These are phyloP conservation scores for Lucifuga dentata DNA, from an alignment of 2,113 vertebrate species.

Conservation along the genomic window DNA sequence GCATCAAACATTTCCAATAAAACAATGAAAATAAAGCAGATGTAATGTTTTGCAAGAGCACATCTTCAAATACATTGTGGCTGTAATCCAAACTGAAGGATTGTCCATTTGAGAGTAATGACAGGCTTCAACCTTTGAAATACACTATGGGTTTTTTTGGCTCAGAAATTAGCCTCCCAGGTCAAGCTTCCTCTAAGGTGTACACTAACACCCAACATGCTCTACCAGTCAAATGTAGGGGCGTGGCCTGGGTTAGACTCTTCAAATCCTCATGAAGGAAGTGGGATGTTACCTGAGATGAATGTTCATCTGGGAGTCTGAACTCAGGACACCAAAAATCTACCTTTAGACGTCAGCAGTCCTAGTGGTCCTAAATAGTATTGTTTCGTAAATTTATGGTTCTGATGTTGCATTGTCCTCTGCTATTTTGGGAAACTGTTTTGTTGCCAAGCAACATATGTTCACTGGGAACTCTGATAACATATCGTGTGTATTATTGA, in stretches of 20 bases:
- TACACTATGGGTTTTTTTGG: constrained; percentile 4
- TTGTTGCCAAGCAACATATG: constrained; percentile 62
- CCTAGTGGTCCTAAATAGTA: constrained; percentile 6
- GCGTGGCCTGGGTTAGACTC: too few relatives aligned
- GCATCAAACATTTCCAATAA: background rate
- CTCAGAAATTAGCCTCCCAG: background rate
- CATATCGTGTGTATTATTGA: constrained; percentile 7
- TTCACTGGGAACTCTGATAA: constrained; percentile 12
- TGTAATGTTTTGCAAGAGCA: background rate
- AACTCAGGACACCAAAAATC: background rate
- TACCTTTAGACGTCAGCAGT: background rate
- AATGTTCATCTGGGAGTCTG: constrained; percentile 2
- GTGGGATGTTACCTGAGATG: too few relatives aligned
- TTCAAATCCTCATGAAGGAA: too few relatives aligned
- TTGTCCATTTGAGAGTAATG: constrained; percentile 11
- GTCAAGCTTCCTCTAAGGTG: too few relatives aligned
- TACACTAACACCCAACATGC: too few relatives aligned
- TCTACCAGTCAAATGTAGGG: background rate
- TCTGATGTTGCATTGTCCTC: constrained; percentile 25
- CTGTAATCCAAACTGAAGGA: background rate
- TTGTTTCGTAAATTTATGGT: constrained; percentile 16
- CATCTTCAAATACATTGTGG: background rate
- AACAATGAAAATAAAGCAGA: too few relatives aligned
- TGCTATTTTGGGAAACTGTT: constrained; percentile 48
- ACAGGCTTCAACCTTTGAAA: constrained; percentile 10